A percentile compares a stretch with the other conserved stretches of the same genome.
phyloP scores from a whole-genome alignment of 2,888 invertebrate species.

The Scelioninae gen. 2 region DNA sequence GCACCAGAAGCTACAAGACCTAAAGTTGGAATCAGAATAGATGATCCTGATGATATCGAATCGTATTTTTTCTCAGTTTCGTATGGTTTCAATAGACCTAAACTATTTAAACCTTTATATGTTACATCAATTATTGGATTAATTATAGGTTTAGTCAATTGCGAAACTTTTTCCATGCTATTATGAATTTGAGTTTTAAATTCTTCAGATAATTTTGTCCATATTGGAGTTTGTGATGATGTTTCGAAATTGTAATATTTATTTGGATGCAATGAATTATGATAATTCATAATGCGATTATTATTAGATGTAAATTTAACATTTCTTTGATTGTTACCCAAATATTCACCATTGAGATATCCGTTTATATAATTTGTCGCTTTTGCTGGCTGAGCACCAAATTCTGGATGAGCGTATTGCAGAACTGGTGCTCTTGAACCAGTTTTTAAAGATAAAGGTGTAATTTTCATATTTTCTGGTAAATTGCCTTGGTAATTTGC shows the following conservation, averaged over 20 bases:
- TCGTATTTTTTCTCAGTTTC: conserved; percentile 82
- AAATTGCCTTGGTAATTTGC: not conserved
- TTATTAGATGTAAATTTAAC: conserved; percentile 69
- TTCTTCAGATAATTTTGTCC: conserved; percentile 84
- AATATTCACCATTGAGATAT: conserved; percentile 67
- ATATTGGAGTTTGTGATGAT: conserved; percentile 80
- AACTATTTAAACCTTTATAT: conserved; percentile 86
- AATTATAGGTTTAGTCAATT: conserved; percentile 76
- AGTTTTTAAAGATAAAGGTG: conserved; percentile 80
- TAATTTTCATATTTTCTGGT: conserved; percentile 78
- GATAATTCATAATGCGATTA: conserved; percentile 70
- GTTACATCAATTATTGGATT: conserved; percentile 86
- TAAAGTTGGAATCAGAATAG: conserved; percentile 83
- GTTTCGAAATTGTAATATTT: conserved; percentile 79
- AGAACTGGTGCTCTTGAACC: conserved; percentile 85
- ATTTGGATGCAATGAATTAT: conserved; percentile 72
- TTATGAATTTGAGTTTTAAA: conserved; percentile 84
- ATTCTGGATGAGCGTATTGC: conserved; percentile 87
- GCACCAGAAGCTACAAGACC: conserved; percentile 89
- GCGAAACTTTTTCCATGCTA: conserved; percentile 71
- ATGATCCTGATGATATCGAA: conserved; percentile 78
- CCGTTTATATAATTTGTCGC: conserved; percentile 68
- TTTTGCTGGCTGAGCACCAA: conserved; percentile 86
- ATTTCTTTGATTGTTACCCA: conserved; percentile 1
- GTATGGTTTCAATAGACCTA: conserved; percentile 79